Evolutionary conservation across 2,888 invertebrate species (phyloP).

Genomic region (Agrotis puta): DNA sequence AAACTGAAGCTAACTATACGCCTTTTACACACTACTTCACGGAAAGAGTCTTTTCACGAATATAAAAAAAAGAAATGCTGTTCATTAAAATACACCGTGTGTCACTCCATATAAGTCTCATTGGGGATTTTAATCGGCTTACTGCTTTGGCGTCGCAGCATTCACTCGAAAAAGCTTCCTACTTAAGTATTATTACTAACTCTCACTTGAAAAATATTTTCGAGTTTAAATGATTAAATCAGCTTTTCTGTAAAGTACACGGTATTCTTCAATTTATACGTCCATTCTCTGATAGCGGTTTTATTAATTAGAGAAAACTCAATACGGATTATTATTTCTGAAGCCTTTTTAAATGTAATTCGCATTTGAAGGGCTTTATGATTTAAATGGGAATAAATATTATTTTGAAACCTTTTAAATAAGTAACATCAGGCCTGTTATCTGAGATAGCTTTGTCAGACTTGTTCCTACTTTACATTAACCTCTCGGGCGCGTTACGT

Average conservation of each 20-base stretch:
- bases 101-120: constrained; percentile 75
- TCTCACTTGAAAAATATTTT: constrained; percentile 69
- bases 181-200: constrained; percentile 77
- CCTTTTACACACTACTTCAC: not conserved
- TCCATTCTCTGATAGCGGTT: not conserved
- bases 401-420: not conserved
- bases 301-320: not conserved
- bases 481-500: too few relatives aligned
- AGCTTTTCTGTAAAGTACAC: constrained; percentile 2
- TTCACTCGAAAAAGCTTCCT: constrained; percentile 81
- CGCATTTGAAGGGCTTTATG: not conserved
- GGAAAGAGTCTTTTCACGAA: not conserved
- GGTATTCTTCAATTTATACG: not conserved
- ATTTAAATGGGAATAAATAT: not conserved
- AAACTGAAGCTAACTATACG: not conserved
- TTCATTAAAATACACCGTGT: constrained; percentile 47
- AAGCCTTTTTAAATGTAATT: not conserved
- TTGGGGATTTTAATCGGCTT: constrained; percentile 87
- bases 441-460: not conserved
- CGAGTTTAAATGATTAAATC: constrained; percentile 49
- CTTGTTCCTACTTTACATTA: too few relatives aligned
- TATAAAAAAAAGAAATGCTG: constrained; percentile 14
- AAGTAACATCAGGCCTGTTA: not conserved
- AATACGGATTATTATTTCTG: not conserved
- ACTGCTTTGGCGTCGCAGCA: constrained; percentile 78